These are phyloP conservation scores for Anhinga rufa DNA, from an alignment of 2,113 vertebrate species.

Conservation along the genomic window DNA sequence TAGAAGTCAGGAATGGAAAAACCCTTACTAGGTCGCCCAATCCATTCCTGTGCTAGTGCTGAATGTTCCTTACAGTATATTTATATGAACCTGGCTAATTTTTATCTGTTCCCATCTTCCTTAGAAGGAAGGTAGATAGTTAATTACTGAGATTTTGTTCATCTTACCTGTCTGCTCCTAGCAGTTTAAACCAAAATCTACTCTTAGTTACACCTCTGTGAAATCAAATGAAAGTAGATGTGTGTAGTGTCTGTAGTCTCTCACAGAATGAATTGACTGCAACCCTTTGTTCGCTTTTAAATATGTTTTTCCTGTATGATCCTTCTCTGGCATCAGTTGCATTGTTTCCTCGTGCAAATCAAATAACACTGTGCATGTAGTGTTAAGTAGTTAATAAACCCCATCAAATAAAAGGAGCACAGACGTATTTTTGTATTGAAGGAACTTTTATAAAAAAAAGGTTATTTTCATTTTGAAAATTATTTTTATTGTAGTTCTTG, in stretches of 20 bases:
- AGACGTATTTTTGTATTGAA: not conserved
- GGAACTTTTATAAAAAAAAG: not conserved
- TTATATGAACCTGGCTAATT: not conserved
- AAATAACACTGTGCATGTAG: not conserved
- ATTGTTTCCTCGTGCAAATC: not conserved
- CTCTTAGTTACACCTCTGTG: not conserved
- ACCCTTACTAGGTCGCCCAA: not conserved
- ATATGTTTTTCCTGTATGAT: not conserved
- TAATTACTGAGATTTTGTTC: not conserved
- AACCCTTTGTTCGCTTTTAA: not conserved
- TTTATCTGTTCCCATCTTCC: not conserved
- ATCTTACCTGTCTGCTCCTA: not conserved
- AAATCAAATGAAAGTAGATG: not conserved
- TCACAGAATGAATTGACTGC: not conserved
- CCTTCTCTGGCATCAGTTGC: not conserved
- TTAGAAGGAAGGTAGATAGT: not conserved
- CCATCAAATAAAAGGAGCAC: not conserved
- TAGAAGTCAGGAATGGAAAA: constrained; percentile 20
- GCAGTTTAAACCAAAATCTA: not conserved
- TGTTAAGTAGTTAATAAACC: not conserved
- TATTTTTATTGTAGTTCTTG: not conserved
- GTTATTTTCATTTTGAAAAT: not conserved
- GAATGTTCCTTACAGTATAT: not conserved
- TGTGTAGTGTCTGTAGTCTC: not conserved
- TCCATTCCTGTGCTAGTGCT: not conserved